phyloP scores from a whole-genome alignment of 2,888 invertebrate genomes.

The Erynnis tages region DNA sequence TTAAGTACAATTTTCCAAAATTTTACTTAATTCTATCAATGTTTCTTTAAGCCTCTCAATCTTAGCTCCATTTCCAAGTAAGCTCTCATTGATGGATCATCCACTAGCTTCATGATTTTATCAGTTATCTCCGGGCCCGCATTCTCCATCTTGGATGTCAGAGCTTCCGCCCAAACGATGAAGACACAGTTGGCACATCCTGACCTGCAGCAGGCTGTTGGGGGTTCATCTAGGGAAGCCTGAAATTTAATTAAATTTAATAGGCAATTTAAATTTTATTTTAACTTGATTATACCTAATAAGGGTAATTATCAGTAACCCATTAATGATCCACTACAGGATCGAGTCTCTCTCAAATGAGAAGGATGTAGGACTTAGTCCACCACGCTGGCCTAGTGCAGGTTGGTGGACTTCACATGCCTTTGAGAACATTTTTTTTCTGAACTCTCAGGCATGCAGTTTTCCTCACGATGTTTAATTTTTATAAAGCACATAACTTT shows the following conservation, averaged over 20 bases:
- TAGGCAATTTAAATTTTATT: too few species aligned
- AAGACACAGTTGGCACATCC: conserved; percentile 97
- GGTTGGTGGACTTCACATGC: too few species aligned
- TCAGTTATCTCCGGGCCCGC: conserved; percentile 86
- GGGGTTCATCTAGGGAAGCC: conserved; percentile 84
- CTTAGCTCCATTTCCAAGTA: conserved; percentile 90
- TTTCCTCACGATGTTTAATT: too few species aligned
- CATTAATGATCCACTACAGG: too few species aligned
- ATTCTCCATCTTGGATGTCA: conserved; percentile 81
- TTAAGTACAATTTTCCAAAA: conserved; percentile 15
- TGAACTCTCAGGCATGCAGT: too few species aligned
- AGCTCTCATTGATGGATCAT: conserved; percentile 91
- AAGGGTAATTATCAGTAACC: too few species aligned
- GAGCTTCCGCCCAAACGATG: conserved; percentile 92
- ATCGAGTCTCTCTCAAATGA: too few species aligned
- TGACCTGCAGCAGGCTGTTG: conserved; percentile 94
- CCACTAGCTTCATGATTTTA: conserved; percentile 87
- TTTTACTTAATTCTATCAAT: conserved; percentile 5
- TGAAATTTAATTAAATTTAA: conserved; percentile 37
- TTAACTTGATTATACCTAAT: too few species aligned
- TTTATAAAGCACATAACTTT: too few species aligned
- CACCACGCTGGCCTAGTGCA: too few species aligned
- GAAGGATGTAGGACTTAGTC: too few species aligned
- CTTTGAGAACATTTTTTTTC: too few species aligned
- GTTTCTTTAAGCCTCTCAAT: conserved; percentile 54